Evolutionary conservation across 2,888 invertebrate species (phyloP).

Genomic region (Mylabris sibirica): DNA sequence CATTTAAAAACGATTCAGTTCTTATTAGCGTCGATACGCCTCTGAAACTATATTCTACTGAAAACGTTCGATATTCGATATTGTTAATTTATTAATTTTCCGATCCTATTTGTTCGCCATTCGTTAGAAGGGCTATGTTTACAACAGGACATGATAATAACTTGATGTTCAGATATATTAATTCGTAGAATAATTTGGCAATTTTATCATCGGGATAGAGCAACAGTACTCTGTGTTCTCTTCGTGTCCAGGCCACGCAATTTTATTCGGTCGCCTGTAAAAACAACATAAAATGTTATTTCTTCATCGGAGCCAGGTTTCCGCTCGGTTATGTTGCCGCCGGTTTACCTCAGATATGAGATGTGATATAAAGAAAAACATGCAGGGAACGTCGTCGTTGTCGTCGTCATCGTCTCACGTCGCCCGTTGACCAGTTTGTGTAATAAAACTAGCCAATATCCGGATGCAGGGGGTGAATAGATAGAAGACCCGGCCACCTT

Average conservation of each 20-base stretch:
- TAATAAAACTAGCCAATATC: conserved; percentile 64
- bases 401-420: not conserved
- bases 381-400: conserved; percentile 52
- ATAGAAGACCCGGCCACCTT: conserved; percentile 43
- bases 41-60: too few species aligned
- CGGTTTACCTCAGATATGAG: conserved; percentile 54
- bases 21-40: too few species aligned
- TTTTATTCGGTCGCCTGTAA: conserved; percentile 57
- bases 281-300: conserved; percentile 61
- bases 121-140: conserved; percentile 26
- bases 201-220: conserved; percentile 47
- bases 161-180: conserved; percentile 54
- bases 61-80: too few species aligned
- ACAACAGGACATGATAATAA: conserved; percentile 46
- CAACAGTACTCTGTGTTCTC: conserved; percentile 24
- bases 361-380: conserved; percentile 49
- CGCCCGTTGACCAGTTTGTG: conserved; percentile 56
- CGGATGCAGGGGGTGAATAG: conserved; percentile 38
- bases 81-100: not conserved
- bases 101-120: not conserved
- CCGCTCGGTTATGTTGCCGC: conserved; percentile 53
- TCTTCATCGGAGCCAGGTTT: conserved; percentile 61
- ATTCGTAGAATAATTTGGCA: conserved; percentile 52
- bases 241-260: conserved; percentile 44
- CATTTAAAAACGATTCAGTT: too few species aligned